Evolutionary conservation across 2,888 invertebrate species (phyloP), one percentile per base, ranked within the genome.

Genomic region (Dryomyza anilis): DNA sequence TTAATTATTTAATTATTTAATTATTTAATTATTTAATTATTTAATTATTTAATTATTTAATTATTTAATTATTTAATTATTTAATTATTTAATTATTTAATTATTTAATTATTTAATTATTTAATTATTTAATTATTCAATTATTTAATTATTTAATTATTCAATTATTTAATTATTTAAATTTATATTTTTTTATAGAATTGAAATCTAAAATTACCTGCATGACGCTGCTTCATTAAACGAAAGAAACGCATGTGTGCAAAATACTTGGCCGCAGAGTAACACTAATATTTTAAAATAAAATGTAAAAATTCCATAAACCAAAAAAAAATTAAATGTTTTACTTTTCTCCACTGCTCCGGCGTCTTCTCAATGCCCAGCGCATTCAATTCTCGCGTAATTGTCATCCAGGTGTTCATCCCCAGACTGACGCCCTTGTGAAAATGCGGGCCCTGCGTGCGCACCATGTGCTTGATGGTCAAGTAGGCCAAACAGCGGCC

Each of bases 271-370:
- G 61, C 52, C n/a, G 61, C 61, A 19, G 61, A 61, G 33, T 53
- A 61, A n/a, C 61, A 61, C 61, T 61, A 29, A 39, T 36, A 50
- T 36, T 36, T 23, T 1, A n/a, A 6, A 27, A 25, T 29, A 52
- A 10, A 52, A 53, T 53, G 6, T n/a, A 30, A 29, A 53, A 3
- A 19, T 8, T n/a, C 8, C 14, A 45, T 16, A 45, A 45, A 19
- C 14, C 45, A 16, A 45, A 2, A 16, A 45, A n/a, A 45, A 45
- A 45, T 2, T n/a, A 19, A 16, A n/a, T 46, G 4, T 21, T 29
- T 52, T 45, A 61, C 61, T 43, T 61, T 61, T 52, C 53, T 53
- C 61, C 61, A 61, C 29, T 61, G 61, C 14, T 61, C 61, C 21
- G 61, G 52, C 14, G 61, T 43, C 30, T 61, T 61, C 7, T 43